Conservation (phyloP, 2,797 vertebrate genomes). For the Sebastes variabilis region DNA sequence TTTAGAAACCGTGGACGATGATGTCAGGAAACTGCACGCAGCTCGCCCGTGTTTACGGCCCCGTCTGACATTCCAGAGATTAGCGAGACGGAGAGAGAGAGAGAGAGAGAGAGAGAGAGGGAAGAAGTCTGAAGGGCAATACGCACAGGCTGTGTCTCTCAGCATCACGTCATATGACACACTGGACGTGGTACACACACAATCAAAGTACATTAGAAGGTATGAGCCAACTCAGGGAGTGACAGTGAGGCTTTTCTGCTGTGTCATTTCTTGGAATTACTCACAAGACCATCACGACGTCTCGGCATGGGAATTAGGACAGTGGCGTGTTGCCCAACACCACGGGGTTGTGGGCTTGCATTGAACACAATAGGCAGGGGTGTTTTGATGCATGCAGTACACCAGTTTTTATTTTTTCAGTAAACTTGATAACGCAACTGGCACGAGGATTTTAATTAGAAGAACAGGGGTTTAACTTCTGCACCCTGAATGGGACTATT, state of each 20-base stretch:
- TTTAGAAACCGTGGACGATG: not conserved
- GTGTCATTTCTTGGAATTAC: not conserved
- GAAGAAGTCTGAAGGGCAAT: not conserved
- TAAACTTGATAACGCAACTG: not conserved
- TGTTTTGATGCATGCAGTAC: not conserved
- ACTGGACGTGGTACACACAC: not conserved
- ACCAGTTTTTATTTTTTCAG: not conserved
- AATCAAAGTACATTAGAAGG: not conserved
- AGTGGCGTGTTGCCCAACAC: too few relatives aligned
- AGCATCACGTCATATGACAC: slow-evolving; percentile 21
- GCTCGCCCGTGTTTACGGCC: not conserved
- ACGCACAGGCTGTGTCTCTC: not conserved
- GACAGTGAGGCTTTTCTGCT: not conserved
- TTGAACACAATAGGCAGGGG: accelerated
- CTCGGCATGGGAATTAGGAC: not conserved
- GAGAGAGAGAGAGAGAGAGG: not conserved
- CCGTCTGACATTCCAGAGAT: not conserved
- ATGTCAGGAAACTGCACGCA: not conserved
- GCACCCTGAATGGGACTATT: not conserved
- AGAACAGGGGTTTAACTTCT: not conserved
- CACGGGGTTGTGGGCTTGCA: too few relatives aligned
- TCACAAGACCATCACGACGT: not conserved
- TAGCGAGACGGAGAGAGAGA: not conserved
- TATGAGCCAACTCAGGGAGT: too few relatives aligned
- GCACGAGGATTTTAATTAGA: not conserved